Evolutionary conservation across 2,888 invertebrate species (phyloP).

Genomic region (Ptilodon capucinus): DNA sequence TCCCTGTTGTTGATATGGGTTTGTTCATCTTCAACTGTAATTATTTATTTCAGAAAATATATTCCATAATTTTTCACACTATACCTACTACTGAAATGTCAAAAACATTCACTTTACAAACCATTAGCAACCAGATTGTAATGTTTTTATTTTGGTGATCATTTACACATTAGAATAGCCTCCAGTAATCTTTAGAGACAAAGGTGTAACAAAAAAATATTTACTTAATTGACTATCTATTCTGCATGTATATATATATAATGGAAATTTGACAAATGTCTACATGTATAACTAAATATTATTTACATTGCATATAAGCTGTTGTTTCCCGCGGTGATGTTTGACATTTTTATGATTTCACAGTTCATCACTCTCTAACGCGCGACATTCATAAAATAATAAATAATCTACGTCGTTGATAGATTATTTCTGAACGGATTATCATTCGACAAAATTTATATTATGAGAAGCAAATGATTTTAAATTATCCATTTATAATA

Average conservation of each 20-base stretch:
- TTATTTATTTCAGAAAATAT: no score
- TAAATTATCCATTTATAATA: neutral
- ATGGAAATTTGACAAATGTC: constrained; percentile 19
- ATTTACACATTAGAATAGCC: no score
- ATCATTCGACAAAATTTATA: constrained; percentile 12
- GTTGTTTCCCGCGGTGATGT: constrained; percentile 14
- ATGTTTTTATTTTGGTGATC: no score
- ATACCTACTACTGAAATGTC: no score
- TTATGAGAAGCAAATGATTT: neutral
- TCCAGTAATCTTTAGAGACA: no score
- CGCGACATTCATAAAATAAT: constrained; percentile 9
- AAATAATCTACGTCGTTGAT: constrained; percentile 11
- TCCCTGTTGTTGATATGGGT: no score
- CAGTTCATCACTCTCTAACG: constrained; percentile 21
- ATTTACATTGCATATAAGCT: constrained; percentile 7
- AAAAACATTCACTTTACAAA: no score
- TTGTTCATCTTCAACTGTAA: no score
- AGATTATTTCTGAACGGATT: constrained; percentile 12
- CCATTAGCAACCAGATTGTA: no score
- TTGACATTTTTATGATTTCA: constrained; percentile 24
- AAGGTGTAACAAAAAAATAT: no score
- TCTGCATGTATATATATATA: neutral
- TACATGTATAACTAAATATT: constrained; percentile 18
- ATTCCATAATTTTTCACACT: no score
- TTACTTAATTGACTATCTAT: no score